Percentiles rank a stretch among this genome's conserved stretches.
These are phyloP conservation scores for Alviniconcha marisindica DNA, from an alignment of 1,140 invertebrate genomes.

Conservation along the genomic window DNA sequence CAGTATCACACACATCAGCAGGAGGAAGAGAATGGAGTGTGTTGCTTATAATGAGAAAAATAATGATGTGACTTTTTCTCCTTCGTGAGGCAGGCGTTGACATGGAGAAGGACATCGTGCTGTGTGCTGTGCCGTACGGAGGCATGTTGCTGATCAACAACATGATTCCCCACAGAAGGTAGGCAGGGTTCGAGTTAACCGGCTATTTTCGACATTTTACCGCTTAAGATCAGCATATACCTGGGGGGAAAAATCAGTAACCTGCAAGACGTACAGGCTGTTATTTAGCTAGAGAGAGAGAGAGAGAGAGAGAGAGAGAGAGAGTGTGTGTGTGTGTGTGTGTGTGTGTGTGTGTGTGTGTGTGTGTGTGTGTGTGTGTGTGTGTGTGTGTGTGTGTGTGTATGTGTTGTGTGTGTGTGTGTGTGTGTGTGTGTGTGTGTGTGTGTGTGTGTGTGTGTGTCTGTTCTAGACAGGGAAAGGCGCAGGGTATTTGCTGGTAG, in stretches of 20 bases:
- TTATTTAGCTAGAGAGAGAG: not conserved
- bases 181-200: not conserved
- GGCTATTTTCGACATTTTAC: not conserved
- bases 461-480: no score
- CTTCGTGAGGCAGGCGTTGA: conserved; percentile 58
- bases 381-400: not conserved
- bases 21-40: no score
- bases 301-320: not conserved
- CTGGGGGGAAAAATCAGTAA: not conserved
- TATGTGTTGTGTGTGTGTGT: not conserved
- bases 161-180: conserved; percentile 67
- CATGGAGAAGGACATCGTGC: conserved; percentile 54
- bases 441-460: no score
- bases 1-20: no score
- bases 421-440: conserved; percentile 9
- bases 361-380: not conserved
- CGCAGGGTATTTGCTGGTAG: no score
- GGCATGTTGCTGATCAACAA: conserved; percentile 72
- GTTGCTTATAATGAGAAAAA: no score
- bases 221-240: no score
- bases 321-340: not conserved
- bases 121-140: conserved; percentile 65
- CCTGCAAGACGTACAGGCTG: not conserved
- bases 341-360: not conserved
- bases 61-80: no score